phyloP scores from a whole-genome alignment of 2,797 vertebrate genomes.

The Myotis planiceps region DNA sequence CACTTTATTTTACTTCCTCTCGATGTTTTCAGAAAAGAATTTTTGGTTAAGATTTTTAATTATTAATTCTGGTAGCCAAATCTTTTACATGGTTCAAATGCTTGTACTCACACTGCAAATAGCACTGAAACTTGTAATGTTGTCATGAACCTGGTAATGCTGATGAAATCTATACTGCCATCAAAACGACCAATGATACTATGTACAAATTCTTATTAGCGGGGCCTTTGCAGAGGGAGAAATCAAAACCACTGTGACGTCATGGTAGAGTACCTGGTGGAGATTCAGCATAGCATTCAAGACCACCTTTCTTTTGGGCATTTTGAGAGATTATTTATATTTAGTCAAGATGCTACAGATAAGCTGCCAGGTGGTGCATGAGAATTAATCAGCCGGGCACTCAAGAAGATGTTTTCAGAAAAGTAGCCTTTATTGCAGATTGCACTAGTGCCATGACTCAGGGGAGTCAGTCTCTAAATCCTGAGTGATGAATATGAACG shows the following conservation, averaged over 20 bases:
- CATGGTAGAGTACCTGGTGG: background rate
- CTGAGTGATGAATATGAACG: no score
- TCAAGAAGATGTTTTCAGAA: no score
- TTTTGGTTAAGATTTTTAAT: slow-evolving; percentile 22
- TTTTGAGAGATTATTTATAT: background rate
- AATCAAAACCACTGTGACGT: background rate
- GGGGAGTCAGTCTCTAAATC: no score
- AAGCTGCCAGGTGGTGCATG: no score
- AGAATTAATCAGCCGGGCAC: no score
- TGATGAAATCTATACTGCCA: background rate
- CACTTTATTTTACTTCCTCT: slow-evolving; percentile 43
- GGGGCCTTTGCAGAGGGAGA: background rate
- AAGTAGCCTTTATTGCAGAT: no score
- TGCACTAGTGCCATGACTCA: no score
- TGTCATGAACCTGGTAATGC: background rate
- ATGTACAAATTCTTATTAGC: background rate
- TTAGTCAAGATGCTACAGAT: background rate
- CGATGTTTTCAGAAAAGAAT: background rate
- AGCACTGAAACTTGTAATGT: background rate
- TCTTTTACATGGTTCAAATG: background rate
- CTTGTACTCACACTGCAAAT: background rate
- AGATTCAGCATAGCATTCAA: background rate
- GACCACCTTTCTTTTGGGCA: background rate
- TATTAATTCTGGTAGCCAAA: background rate
- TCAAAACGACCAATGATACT: background rate